Percentiles rank a stretch among this genome's conserved stretches.
phyloP scores from a whole-genome alignment of 2,797 vertebrate genomes.

The Adrianichthys oophorus region DNA sequence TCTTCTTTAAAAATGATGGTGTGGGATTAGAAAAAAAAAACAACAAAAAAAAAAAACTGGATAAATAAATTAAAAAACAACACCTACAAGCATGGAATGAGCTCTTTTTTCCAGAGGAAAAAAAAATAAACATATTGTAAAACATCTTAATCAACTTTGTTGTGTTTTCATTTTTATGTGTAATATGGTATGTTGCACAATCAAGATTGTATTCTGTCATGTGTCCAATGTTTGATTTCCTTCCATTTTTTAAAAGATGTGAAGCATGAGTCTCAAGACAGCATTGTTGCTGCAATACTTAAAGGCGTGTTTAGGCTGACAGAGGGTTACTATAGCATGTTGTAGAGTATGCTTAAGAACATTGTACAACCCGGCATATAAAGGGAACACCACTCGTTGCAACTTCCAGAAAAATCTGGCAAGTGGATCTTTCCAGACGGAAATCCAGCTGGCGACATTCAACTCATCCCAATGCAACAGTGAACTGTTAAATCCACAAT shows the following conservation, averaged over 20 bases:
- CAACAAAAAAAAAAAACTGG: too few species aligned
- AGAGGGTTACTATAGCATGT: slow-evolving; percentile 46
- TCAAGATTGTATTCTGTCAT: too few species aligned
- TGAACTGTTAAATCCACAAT: slow-evolving; percentile 16
- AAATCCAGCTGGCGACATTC: slow-evolving; percentile 10
- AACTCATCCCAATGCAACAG: slow-evolving; percentile 25
- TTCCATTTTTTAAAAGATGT: neutral
- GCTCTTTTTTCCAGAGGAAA: too few species aligned
- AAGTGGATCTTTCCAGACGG: neutral
- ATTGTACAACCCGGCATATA: slow-evolving; percentile 22
- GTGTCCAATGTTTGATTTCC: too few species aligned
- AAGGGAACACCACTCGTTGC: slow-evolving; percentile 33
- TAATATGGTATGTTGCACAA: too few species aligned
- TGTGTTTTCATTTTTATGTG: too few species aligned
- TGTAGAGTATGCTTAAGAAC: slow-evolving; percentile 56
- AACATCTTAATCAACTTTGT: too few species aligned
- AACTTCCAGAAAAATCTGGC: slow-evolving; percentile 27
- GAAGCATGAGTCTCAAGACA: slow-evolving; percentile 1
- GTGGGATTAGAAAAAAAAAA: too few species aligned
- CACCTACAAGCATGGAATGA: too few species aligned
- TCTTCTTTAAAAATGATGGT: too few species aligned
- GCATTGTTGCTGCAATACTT: slow-evolving; percentile 33
- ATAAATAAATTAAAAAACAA: too few species aligned
- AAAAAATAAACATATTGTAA: too few species aligned
- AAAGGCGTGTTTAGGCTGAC: slow-evolving; percentile 32